Base-by-base conservation (phyloP, 2,113 vertebrate species). In the Chaetops frenatus region DNA sequence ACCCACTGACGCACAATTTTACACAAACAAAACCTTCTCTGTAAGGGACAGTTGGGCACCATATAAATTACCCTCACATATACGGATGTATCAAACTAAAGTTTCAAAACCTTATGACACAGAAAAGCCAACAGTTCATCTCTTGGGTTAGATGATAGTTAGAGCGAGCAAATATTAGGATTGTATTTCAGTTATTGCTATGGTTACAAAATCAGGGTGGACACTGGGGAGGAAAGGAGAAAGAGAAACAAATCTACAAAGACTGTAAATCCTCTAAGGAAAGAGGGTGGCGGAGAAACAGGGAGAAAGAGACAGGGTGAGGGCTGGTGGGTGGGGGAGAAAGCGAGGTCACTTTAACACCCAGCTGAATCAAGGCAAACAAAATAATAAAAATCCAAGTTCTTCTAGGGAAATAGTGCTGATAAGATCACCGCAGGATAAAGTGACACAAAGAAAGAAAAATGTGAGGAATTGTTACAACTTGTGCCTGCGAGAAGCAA, bases 191-290 rank as follows among this genome's bases (percentile, higher is more conserved):
- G 71, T 96, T 96, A 85, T 96, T 96, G 71, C 96, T 92, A 97
- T 97, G 97, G 98, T 97, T 97, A 97, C 98, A 94, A 91, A 96
- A 96, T 94, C 90, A 96, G 98, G 92, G 97, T 86, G 97, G 97
- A 98, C 94, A 91, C 96, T 50, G 67, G 81, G 76, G 90, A 78
- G 91, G 95, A 96, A 90, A 62, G 50, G 79, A 93, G 72, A 91
- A 91, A 76, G 53, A 94, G 97, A 96, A 96, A 95, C 70, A 96
- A 94, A 95, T 95, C 76, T 50, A 70, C 61, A 79, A 96, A 96
- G 94, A 96, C 11, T 6, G 62, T 62, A 95, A 96, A 82, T 94
- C 82, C 94, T 94, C 64, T 44, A 80, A 96, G 95, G 88, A 92
- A 96, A 81, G 22, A 84, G 91, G 90, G 90, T 94, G 86, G 13